Evolutionary conservation across 2,888 invertebrate genomes (phyloP).

Genomic region (Papilio protenor): DNA sequence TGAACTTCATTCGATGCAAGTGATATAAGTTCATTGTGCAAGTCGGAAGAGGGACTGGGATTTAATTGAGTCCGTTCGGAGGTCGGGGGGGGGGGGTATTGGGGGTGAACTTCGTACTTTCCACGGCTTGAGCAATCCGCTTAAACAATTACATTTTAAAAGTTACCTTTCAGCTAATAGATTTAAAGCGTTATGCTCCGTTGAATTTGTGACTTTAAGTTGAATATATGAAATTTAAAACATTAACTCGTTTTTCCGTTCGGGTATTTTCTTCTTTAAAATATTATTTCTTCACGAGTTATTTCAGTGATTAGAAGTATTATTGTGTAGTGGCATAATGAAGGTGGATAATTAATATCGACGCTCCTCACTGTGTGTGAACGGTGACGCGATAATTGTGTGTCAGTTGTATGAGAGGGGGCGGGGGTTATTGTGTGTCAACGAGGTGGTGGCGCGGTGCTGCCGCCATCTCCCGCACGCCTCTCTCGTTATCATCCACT

Average conservation of each 20-base stretch:
- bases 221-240: neutral
- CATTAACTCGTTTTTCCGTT: neutral
- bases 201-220: neutral
- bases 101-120: neutral
- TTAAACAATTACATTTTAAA: conserved; percentile 9
- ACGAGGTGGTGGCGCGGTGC: neutral
- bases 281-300: too few species aligned
- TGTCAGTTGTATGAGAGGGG: neutral
- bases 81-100: neutral
- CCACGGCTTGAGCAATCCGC: neutral
- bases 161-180: neutral
- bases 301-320: neutral
- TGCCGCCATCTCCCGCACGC: neutral
- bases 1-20: neutral
- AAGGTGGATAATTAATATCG: neutral
- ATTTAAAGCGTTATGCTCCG: neutral
- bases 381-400: neutral
- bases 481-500: neutral
- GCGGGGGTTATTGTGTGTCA: neutral
- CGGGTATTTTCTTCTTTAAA: too few species aligned
- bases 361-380: neutral
- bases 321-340: neutral
- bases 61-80: neutral
- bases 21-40: neutral
- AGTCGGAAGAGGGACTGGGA: neutral